Percentiles rank a stretch among this genome's conserved stretches.
phyloP scores from a whole-genome alignment of 2,888 invertebrate genomes.

The Agrochola circellaris region DNA sequence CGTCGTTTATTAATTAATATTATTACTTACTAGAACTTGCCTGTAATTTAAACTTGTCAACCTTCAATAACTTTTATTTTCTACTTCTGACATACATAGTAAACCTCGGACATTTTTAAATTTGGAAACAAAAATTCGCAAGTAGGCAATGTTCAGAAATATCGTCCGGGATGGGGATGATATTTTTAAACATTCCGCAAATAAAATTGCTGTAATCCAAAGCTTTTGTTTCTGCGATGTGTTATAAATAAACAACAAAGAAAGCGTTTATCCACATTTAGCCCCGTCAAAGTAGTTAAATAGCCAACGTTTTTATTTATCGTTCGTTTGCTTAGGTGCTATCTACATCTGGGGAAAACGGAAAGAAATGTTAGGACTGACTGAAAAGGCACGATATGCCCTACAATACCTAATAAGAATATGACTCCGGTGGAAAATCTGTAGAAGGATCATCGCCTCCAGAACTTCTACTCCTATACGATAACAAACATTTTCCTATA shows the following conservation, averaged over 20 bases:
- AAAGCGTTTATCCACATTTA: conserved; percentile 17
- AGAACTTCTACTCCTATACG: not conserved
- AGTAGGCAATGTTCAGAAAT: conserved; percentile 9
- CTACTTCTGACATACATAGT: not conserved
- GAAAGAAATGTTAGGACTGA: not conserved
- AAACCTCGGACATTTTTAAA: not conserved
- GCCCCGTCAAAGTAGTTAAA: not conserved
- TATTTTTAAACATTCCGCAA: conserved; percentile 39
- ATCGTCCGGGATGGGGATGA: conserved; percentile 14
- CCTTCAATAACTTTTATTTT: not conserved
- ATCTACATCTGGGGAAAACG: not conserved
- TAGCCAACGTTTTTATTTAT: not conserved
- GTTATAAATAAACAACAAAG: conserved; percentile 24
- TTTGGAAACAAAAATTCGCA: conserved; percentile 15
- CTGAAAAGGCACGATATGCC: not conserved
- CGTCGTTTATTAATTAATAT: not conserved
- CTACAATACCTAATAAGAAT: not conserved
- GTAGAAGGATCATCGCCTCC: not conserved
- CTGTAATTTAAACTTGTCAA: not conserved
- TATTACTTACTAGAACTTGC: not conserved
- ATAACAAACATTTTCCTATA: no score
- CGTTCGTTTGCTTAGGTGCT: not conserved
- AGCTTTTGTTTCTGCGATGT: conserved; percentile 10
- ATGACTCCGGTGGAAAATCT: not conserved
- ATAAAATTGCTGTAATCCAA: conserved; percentile 21